Evolutionary conservation across 2,888 invertebrate species (phyloP), one percentile per base, ranked within the genome.

Genomic region (Silvanus unidentatus): DNA sequence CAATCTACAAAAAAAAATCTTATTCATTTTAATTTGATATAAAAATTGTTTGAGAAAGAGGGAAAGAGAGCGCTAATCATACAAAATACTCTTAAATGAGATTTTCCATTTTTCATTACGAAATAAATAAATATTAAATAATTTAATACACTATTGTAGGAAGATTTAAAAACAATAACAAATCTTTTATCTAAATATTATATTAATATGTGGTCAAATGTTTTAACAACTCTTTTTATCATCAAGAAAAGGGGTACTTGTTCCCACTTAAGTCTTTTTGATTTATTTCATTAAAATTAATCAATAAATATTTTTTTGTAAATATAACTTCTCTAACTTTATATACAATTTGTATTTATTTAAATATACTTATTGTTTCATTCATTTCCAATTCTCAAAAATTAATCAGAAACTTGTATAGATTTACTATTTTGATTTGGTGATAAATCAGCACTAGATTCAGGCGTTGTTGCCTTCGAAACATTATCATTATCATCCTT

Each of bases 401-500:
- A n/a, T 53, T 57, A 62, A 43, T 62, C 59, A 49, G 59, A 57
- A 54, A 59, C 55, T 39, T n/a, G 32, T 32, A 53, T 45, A 14
- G 57, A 45, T 45, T 52, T 54, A 49, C 47, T 57, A 27, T 53
- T 53, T 40, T 43, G 51, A 32, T 39, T 43, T 35, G 43, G 48
- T 37, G 43, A 47, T 47, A 37, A 48, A 14, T 47, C 53, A 27
- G 53, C 53, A 30, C 56, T 56, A 35, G 63, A 55, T 29, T 68
- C 66, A 1, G 65, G 64, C 4, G 59, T 62, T 32, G 54, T 58
- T 8, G 60, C 57, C 49, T 65, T 67, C n/a, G 62, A 45, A 40
- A 63, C 54, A 44, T 68, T 68, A 48, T 68, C 69, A 43, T 70
- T 70, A 37, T 62, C 60, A 49, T 69, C 67, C 48, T 60, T 60